These are phyloP conservation scores for Aphis craccivora DNA, from an alignment of 1,140 invertebrate species.

Conservation along the genomic window DNA sequence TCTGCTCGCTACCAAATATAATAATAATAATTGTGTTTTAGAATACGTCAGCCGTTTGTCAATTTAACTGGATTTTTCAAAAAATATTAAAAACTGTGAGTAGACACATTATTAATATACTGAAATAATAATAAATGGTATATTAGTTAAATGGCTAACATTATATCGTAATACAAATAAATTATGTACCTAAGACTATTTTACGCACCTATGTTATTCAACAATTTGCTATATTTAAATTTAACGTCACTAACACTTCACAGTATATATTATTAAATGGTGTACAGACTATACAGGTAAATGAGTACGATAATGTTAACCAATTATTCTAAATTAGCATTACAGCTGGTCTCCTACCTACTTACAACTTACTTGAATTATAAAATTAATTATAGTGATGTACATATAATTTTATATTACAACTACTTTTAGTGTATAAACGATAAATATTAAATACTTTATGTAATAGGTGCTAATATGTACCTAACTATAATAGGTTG, in stretches of 20 bases:
- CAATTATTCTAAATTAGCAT: background rate
- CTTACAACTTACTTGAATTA: background rate
- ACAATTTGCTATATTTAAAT: background rate
- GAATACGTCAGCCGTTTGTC: background rate
- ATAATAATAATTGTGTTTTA: background rate
- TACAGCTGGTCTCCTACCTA: background rate
- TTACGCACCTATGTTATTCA: background rate
- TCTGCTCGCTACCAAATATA: background rate
- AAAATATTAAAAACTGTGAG: constrained; percentile 13
- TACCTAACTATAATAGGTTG: background rate
- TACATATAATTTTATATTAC: background rate
- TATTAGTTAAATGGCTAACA: background rate
- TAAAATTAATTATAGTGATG: background rate
- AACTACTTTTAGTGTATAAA: background rate
- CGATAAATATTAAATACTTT: background rate
- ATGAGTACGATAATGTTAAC: background rate
- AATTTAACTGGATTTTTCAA: background rate
- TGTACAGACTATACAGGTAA: background rate
- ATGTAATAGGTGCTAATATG: background rate
- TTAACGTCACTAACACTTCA: background rate
- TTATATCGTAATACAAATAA: background rate
- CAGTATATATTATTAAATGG: background rate
- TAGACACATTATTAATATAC: background rate
- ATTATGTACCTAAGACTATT: background rate
- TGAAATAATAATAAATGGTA: background rate